Conservation (phyloP, 2,888 invertebrate genomes). For the Vesta saturnalis region DNA sequence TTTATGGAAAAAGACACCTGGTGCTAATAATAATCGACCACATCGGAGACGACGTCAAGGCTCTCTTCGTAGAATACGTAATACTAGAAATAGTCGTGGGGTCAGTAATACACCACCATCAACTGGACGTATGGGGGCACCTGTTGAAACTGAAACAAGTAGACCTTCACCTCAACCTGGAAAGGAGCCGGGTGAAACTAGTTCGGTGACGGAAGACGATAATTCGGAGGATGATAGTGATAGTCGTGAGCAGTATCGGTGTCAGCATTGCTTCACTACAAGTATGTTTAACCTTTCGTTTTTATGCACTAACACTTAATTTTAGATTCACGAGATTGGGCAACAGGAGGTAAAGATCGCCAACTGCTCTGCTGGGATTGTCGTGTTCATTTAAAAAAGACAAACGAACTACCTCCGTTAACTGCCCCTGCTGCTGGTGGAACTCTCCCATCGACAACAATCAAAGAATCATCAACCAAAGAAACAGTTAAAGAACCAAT, state of each 20-base stretch:
- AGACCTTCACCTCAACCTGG: constrained; percentile 73
- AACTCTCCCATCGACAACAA: constrained; percentile 29
- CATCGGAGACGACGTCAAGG: constrained; percentile 90
- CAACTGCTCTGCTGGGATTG: constrained; percentile 79
- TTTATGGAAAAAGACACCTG: constrained; percentile 99
- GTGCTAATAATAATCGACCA: constrained; percentile 95
- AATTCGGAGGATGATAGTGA: constrained; percentile 96
- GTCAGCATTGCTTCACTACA: constrained; percentile 79
- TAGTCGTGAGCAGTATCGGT: constrained; percentile 82
- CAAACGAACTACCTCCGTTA: constrained; percentile 75
- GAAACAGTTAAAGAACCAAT: constrained; percentile 31
- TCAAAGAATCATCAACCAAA: constrained; percentile 34
- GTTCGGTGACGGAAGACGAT: constrained; percentile 85
- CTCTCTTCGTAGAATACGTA: constrained; percentile 86
- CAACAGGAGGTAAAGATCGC: constrained; percentile 77
- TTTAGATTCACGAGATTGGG: constrained; percentile 76
- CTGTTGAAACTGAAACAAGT: constrained; percentile 60
- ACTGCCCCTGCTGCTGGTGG: constrained; percentile 59
- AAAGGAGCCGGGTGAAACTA: constrained; percentile 76
- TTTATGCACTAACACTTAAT: constrained; percentile 25
- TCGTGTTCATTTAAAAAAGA: constrained; percentile 78
- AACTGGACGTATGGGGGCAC: constrained; percentile 51
- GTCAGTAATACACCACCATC: constrained; percentile 62
- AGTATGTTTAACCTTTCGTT: constrained; percentile 59
- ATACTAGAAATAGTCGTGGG: constrained; percentile 87